Conservation (phyloP, 2,888 invertebrate species). For the Oxyteleia sp. region DNA sequence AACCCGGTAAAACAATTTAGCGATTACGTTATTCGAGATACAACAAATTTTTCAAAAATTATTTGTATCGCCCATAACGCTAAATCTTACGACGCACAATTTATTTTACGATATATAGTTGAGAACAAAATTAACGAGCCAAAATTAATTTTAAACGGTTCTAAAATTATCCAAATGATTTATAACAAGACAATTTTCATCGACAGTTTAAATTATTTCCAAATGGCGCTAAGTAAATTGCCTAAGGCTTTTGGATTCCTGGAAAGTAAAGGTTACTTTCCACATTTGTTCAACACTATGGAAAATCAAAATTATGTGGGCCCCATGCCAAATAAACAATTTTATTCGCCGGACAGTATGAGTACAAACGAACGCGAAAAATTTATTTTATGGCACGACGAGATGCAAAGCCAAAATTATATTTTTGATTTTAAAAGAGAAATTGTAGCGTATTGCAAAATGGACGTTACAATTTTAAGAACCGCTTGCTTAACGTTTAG, state of each 20-base stretch:
- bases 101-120: not conserved
- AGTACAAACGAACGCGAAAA: no score
- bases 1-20: conserved; percentile 35
- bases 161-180: conserved; percentile 70
- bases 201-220: conserved; percentile 72
- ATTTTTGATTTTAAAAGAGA: conserved; percentile 69
- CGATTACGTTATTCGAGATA: conserved; percentile 14
- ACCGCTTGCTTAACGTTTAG: conserved; percentile 69
- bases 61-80: conserved; percentile 49
- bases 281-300: conserved; percentile 72
- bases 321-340: conserved; percentile 59
- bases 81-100: not conserved
- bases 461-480: conserved; percentile 72
- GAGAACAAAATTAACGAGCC: conserved; percentile 36
- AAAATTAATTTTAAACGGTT: conserved; percentile 71
- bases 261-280: conserved; percentile 69
- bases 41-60: conserved; percentile 19
- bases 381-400: no score
- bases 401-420: no score
- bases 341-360: conserved; percentile 51
- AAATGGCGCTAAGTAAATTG: conserved; percentile 75
- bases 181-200: conserved; percentile 62
- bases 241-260: conserved; percentile 78
- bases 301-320: conserved; percentile 71
- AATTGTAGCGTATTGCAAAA: conserved; percentile 67